Base-by-base conservation (phyloP, 1,140 invertebrate species). In the Bathynomus jamesi region DNA sequence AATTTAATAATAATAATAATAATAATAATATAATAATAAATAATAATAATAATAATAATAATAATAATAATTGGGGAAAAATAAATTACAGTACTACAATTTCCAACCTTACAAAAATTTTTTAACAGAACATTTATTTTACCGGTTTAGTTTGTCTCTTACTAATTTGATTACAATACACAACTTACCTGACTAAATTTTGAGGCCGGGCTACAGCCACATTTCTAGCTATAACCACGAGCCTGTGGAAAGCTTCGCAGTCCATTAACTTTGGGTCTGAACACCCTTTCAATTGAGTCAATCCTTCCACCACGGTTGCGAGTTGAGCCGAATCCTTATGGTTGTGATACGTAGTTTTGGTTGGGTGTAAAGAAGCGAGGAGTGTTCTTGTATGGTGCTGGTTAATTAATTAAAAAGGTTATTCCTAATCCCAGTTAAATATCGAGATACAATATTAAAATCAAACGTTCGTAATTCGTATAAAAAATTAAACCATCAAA, bases 241-340 rank as follows among this genome's bases (percentile, higher is more conserved):
- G 84, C 13, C 92, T 86, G 82, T 95, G 95, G 82, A 92, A 96
- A 25, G 90, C 91, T 82, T 97, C 95, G 4, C 94, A 92, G 82
- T 97, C 95, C 67, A 96, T 87, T 75, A 90, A 85, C 69, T 86
- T 83, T 28, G 85, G 74, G 80, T 84, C 83, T 79, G 75, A 72
- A 10, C 79, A 78, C 32, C 87, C 84, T 28, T 87, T 86, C 79
- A 93, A 87, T 67, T 84, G 82, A 27, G 84, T 85, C 28, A 94
- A 82, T 62, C 89, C 88, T 28, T 86, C 84, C 75, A 90, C 85
- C 4, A 95, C 91, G 78, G 84, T 71, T 10, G 67, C 40, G 8
- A 79, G 64, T 27, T 76, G 70, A 11, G 78, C 73, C 17, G 69
- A 66, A 68, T 78, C 83, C 84, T 94, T 96, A 79, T 94, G 93